Percentiles rank a stretch among this genome's conserved stretches.
These are phyloP conservation scores for Noctua comes DNA, from an alignment of 2,888 invertebrate genomes.

Conservation along the genomic window DNA sequence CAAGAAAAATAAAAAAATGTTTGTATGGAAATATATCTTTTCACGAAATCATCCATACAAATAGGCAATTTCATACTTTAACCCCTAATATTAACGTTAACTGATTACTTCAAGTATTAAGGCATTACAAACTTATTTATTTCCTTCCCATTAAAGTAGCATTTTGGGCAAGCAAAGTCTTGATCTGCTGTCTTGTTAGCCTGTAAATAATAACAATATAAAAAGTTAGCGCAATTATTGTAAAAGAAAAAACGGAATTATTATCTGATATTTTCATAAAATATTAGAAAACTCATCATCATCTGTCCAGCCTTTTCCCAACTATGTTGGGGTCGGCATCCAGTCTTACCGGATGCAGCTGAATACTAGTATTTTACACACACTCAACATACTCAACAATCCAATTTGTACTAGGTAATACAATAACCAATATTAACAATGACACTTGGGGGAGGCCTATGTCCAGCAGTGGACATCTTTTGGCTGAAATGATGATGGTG, in stretches of 20 bases:
- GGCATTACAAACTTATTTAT: conserved; percentile 75
- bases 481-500: no score
- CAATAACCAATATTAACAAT: no score
- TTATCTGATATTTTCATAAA: neutral
- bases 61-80: no score
- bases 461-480: no score
- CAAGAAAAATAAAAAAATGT: no score
- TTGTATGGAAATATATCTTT: no score
- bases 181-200: conserved; percentile 92
- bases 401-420: no score
- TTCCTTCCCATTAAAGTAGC: conserved; percentile 88
- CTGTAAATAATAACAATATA: conserved; percentile 78
- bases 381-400: no score
- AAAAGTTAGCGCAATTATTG: neutral
- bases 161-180: conserved; percentile 92
- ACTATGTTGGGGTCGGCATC: neutral
- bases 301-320: neutral
- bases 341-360: neutral
- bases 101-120: conserved; percentile 35
- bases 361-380: neutral
- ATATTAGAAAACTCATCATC: neutral
- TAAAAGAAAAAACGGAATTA: neutral
- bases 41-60: no score
- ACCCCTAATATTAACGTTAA: neutral
- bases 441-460: no score